These are phyloP conservation scores for Smithornis capensis DNA, from an alignment of 2,113 vertebrate species.

Conservation along the genomic window DNA sequence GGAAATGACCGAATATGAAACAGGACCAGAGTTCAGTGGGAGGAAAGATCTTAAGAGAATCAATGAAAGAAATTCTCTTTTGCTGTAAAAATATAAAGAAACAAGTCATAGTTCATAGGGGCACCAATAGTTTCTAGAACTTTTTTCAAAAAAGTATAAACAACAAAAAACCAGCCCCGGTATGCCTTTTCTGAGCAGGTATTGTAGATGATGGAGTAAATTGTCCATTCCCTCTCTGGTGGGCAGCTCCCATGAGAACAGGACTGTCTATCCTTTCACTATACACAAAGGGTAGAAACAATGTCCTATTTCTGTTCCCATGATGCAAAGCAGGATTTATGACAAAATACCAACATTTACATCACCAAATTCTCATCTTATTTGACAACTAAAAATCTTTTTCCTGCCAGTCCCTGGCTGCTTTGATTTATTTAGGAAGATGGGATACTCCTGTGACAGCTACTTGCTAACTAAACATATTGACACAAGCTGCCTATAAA, in stretches of 20 bases:
- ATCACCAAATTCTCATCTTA: neutral
- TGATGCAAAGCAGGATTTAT: neutral
- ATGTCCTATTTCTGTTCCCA: neutral
- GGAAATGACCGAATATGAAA: neutral
- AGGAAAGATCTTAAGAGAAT: neutral
- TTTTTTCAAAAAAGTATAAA: neutral
- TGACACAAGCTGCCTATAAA: slow-evolving; percentile 39
- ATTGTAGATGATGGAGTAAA: neutral
- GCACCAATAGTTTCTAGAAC: neutral
- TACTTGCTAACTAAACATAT: slow-evolving; percentile 2
- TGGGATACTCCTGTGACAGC: neutral
- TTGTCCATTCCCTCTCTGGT: neutral
- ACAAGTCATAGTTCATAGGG: neutral
- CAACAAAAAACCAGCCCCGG: neutral
- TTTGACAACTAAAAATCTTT: neutral
- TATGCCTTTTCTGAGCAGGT: neutral
- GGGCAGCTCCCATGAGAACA: neutral
- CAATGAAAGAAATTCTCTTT: neutral
- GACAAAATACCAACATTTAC: neutral
- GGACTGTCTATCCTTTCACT: neutral
- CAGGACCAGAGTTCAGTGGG: neutral
- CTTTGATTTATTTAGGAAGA: neutral
- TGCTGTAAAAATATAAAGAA: neutral
- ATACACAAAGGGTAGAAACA: neutral
- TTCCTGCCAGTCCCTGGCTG: neutral